phyloP scores from a whole-genome alignment of 2,888 invertebrate genomes.

The Nomada flava region DNA sequence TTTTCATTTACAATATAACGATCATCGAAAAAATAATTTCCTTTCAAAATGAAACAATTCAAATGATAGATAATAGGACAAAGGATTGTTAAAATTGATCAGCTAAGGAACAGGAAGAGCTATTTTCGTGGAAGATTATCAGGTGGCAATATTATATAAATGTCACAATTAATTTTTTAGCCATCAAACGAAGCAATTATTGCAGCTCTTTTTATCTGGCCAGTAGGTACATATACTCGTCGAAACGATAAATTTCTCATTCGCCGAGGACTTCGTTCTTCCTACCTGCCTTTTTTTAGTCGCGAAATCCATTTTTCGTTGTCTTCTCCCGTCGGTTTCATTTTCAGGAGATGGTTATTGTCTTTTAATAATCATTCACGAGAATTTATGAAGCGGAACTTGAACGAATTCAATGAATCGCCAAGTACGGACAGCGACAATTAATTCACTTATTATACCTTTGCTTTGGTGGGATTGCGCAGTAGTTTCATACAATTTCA shows the following conservation, averaged over 20 bases:
- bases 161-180: no score
- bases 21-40: no score
- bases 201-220: no score
- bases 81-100: background rate
- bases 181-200: no score
- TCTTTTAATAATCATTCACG: background rate
- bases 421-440: background rate
- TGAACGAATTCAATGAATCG: slow-evolving; percentile 24
- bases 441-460: slow-evolving; percentile 1
- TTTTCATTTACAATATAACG: background rate
- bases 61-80: background rate
- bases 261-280: background rate
- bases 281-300: background rate
- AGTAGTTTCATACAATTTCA: background rate
- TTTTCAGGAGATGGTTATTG: slow-evolving; percentile 16
- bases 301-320: no score
- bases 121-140: no score
- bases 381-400: slow-evolving; percentile 10
- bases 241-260: slow-evolving; percentile 26
- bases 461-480: no score
- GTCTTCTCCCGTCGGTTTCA: slow-evolving; percentile 8
- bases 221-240: background rate
- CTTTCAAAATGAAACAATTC: background rate
- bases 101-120: no score
- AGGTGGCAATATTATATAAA: no score